These are phyloP conservation scores for Chymomyza procnemis DNA, from an alignment of 2,888 invertebrate genomes.

Conservation along the genomic window DNA sequence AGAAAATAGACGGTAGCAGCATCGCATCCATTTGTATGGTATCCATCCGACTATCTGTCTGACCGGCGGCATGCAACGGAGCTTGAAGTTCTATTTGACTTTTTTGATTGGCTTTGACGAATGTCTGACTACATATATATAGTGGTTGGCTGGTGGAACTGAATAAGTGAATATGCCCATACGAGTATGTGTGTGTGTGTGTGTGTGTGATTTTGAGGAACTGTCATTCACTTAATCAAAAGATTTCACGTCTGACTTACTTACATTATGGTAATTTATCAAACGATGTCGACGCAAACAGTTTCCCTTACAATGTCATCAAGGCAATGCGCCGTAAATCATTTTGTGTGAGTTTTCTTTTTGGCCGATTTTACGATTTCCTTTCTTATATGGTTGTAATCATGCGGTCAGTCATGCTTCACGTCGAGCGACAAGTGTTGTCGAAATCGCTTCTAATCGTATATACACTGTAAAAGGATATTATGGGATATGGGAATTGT, in stretches of 20 bases:
- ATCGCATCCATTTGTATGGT: not conserved
- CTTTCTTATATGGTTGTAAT: constrained; percentile 49
- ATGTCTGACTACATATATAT: constrained; percentile 20
- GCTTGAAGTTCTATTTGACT: not conserved
- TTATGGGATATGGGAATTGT: not conserved
- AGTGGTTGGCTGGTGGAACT: not conserved
- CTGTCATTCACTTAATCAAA: constrained; percentile 59
- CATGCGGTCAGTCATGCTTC: constrained; percentile 23
- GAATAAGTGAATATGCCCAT: too few species aligned
- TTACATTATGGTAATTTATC: constrained; percentile 71
- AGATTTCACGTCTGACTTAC: constrained; percentile 70
- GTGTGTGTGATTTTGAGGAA: constrained; percentile 1
- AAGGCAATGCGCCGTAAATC: constrained; percentile 45
- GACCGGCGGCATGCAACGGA: not conserved
- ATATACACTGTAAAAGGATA: not conserved
- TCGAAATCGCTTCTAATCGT: not conserved
- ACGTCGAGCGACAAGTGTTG: not conserved
- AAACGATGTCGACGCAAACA: constrained; percentile 45
- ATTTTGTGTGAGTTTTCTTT: constrained; percentile 31
- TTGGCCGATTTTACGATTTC: not conserved
- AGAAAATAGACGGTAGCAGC: not conserved
- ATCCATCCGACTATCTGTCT: not conserved
- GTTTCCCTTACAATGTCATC: constrained; percentile 34
- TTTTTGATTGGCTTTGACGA: constrained; percentile 46
- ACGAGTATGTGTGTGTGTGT: not conserved